These are phyloP conservation scores for Heliangelus exortis DNA, from an alignment of 2,797 vertebrate genomes.

Conservation along the genomic window DNA sequence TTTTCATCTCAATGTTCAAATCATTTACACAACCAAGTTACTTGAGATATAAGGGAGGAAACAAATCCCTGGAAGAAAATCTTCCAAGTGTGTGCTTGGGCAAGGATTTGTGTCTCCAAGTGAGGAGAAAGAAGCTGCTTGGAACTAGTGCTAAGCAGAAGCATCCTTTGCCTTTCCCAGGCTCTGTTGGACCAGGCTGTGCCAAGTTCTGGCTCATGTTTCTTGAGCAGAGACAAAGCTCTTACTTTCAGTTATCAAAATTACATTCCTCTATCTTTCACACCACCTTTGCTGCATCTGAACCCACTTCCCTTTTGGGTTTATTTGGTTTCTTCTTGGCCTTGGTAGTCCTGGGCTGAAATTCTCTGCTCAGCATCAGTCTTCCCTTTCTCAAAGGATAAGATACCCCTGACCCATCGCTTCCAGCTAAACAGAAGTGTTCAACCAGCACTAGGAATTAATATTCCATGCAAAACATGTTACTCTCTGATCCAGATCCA, in stretches of 20 bases:
- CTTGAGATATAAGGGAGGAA: not conserved
- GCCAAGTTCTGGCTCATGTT: not conserved
- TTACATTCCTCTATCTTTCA: not conserved
- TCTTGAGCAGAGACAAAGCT: not conserved
- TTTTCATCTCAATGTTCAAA: not conserved
- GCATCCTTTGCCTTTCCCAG: not conserved
- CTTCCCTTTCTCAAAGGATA: not conserved
- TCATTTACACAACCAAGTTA: not conserved
- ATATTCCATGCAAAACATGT: slow-evolving; percentile 65
- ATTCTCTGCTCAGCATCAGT: not conserved
- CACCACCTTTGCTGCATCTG: not conserved
- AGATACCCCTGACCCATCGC: not conserved
- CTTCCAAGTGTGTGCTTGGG: fast-evolving
- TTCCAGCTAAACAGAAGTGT: not conserved
- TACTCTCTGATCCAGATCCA: slow-evolving; percentile 70
- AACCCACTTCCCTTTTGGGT: not conserved
- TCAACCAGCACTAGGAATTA: slow-evolving; percentile 35
- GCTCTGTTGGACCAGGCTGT: too few species aligned
- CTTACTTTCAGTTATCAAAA: not conserved
- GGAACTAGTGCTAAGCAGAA: fast-evolving
- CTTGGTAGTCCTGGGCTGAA: not conserved
- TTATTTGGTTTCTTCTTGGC: not conserved
- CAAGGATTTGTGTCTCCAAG: not conserved
- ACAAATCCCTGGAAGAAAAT: not conserved
- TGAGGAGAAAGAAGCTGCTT: fast-evolving